Evolutionary conservation across 2,888 invertebrate species (phyloP), one percentile per base, ranked within the genome.

Genomic region (Drosophila kuntzei): DNA sequence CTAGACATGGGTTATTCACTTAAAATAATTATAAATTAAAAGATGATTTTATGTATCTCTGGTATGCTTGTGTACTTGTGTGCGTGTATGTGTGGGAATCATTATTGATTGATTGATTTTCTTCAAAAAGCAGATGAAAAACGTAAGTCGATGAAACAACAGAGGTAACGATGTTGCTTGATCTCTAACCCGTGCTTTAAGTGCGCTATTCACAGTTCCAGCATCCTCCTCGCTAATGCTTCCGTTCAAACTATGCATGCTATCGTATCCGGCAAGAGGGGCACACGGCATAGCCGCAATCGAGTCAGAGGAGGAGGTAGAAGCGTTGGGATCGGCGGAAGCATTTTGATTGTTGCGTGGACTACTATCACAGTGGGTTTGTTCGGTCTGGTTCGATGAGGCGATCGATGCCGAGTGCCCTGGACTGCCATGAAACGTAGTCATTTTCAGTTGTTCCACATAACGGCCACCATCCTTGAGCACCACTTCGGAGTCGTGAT

Each of bases 181-280:
- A 66, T 62, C 64, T 82, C 92, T 91, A 90, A 92, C 92, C 92
- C 92, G 90, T 90, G 91, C 88, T 71, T 90, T 92, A 75, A 90
- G 85, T 67, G 90, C 87, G 80, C 87, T 81, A 74, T 88, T 88
- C 27, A 81, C 71, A 71, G 89, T 77, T 68, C 81, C 85, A 77
- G 80, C 76, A 60, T 78, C 75, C 71, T 77, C 79, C 43, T 60
- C 70, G 57, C 51, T 51, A 27, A 67, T 29, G 76, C 60, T 76
- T 34, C 60, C 79, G 46, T 67, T 88, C 50, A 87, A 63, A 49
- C 89, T 78, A 51, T 77, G 49, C 65, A 85, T 72, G 70, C 83
- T 88, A 49, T 83, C 88, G 53, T 82, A 77, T 61, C 68, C 80
- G 46, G 83, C 87, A 18, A 83, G 50, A 5, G 83, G 87, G n/a